Conservation (phyloP, 2,888 invertebrate species). For the Oscheius sp. region DNA sequence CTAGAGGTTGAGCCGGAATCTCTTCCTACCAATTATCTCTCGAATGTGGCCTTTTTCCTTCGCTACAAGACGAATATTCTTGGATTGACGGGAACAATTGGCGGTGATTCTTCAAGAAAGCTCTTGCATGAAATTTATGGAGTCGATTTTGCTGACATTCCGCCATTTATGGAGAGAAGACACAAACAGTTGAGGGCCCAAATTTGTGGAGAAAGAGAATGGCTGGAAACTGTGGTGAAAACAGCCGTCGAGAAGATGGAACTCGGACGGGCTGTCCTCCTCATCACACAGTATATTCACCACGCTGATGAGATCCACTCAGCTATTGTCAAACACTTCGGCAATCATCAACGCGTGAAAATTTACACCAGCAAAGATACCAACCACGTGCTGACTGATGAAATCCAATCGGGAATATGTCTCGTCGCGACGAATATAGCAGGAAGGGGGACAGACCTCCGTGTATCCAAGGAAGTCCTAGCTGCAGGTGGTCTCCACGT, state of each 20-base stretch:
- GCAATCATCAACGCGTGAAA: too few relatives aligned
- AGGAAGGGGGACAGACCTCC: conserved; percentile 15
- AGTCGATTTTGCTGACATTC: neutral
- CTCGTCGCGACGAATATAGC: conserved; percentile 22
- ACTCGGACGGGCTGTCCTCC: neutral
- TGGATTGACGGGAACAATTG: neutral
- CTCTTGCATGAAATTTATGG: neutral
- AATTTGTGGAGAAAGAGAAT: neutral
- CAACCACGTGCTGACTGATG: neutral
- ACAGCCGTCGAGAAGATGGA: neutral
- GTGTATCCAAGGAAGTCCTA: neutral
- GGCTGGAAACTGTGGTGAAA: neutral
- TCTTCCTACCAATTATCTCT: neutral
- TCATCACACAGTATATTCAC: neutral
- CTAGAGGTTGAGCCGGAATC: neutral
- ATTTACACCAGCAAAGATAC: neutral
- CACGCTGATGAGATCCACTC: neutral
- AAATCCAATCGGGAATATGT: neutral
- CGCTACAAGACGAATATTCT: neutral
- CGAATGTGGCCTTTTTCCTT: neutral
- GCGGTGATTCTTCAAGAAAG: neutral
- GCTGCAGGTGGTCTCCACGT: conserved; percentile 11
- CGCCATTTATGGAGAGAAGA: neutral
- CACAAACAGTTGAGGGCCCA: neutral
- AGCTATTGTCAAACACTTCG: neutral